Base-by-base conservation (phyloP, 2,113 vertebrate genomes). In the Dissostichus mawsoni region DNA sequence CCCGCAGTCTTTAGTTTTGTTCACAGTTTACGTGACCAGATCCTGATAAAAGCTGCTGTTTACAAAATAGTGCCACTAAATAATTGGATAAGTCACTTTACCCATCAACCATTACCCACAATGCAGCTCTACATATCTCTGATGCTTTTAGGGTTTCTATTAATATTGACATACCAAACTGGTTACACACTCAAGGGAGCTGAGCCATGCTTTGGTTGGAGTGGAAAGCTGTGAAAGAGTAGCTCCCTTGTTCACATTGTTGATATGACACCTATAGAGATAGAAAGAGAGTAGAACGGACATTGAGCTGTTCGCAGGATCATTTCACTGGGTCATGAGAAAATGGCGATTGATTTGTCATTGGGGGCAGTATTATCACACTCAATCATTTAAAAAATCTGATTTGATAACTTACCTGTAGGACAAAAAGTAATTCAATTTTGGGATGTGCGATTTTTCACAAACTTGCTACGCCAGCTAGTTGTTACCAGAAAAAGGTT, bases 71-170 rank as follows among this genome's bases (percentile, higher is more conserved):
- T 53, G 36, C 10, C 76, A 45, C 64, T 74, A 56, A 77, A 64
- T 81, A 78, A 83, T 57, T 61, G 64, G 41, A 55, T 52, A 20
- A 48, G 76, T 72, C 48, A 45, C 11, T 72, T 48, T 69, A 33
- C 29, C 3, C 29, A 29, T 29, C 45, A 53, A 11, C 2, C 18
- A 59, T 58, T 78, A 47, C 56, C 51, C 72, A 80, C 23, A 20
- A 50, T 68, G 68, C 17, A 50, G 20, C 57, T 45, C 16, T 36
- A 3, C 25, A 57, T 57, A 58, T 47, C 36, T 33, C 36, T 47
- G 53, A 45, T 33, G 17, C 48, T 25, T 20, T 48, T 23, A 18
- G 48, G 14, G 10, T 56, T 75, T 61, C 18, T 63, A 13, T 52
- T 68, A 33, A 63, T 72, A 62, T 65, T 69, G 41, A 52, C 75